phyloP scores from a whole-genome alignment of 1,140 invertebrate genomes.

The Neodiprion pinetum region DNA sequence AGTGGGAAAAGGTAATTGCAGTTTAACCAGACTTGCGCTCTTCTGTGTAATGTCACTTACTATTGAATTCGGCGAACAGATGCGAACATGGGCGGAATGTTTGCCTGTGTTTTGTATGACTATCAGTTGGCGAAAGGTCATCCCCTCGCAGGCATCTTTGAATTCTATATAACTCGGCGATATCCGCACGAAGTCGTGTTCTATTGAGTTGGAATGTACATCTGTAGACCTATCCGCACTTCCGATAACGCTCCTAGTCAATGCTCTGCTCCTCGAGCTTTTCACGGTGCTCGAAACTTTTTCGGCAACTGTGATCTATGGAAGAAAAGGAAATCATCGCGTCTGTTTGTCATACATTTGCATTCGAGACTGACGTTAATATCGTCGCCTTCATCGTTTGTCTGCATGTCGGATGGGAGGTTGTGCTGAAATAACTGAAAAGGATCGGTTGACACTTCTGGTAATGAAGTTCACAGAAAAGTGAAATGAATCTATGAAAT shows the following conservation, averaged over 20 bases:
- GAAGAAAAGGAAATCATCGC: neutral
- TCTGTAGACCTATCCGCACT: neutral
- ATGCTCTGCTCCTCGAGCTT: neutral
- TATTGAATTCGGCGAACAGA: slow-evolving; percentile 37
- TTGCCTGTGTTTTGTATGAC: slow-evolving; percentile 40
- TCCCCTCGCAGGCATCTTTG: slow-evolving; percentile 42
- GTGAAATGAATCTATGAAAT: too few species aligned
- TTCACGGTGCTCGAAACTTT: neutral
- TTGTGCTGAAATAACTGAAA: too few species aligned
- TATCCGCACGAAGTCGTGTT: slow-evolving; percentile 36
- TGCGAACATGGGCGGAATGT: slow-evolving; percentile 34
- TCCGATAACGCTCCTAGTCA: neutral
- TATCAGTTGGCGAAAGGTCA: slow-evolving; percentile 30
- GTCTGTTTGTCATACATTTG: neutral
- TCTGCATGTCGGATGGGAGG: neutral
- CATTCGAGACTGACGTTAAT: neutral
- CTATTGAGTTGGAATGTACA: slow-evolving; percentile 2
- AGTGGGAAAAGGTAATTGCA: neutral
- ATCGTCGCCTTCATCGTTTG: neutral
- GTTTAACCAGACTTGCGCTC: neutral
- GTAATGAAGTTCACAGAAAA: too few species aligned
- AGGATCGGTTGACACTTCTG: too few species aligned
- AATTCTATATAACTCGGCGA: slow-evolving; percentile 41
- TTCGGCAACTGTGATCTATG: neutral
- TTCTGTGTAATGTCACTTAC: slow-evolving; percentile 27